phyloP scores from a whole-genome alignment of 2,113 vertebrate species.

The Perca flavescens region DNA sequence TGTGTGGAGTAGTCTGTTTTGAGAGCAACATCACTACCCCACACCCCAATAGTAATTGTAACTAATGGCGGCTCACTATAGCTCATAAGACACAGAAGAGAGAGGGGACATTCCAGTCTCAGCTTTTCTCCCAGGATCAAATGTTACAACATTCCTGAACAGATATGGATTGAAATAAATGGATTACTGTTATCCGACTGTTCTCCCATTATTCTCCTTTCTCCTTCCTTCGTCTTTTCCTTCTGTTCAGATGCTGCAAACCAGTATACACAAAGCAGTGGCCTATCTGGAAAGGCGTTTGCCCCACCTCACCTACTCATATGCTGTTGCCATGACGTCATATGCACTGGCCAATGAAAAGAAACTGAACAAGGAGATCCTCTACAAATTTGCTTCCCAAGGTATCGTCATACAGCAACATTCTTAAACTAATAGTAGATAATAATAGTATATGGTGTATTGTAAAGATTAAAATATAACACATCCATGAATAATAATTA shows the following conservation, averaged over 20 bases:
- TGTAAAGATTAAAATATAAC: no score
- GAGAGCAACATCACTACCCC: no score
- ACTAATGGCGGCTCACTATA: no score
- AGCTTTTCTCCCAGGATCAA: neutral
- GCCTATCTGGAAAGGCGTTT: conserved; percentile 79
- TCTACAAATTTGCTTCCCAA: conserved; percentile 76
- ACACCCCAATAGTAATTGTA: no score
- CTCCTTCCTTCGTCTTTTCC: neutral
- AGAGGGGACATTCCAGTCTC: neutral
- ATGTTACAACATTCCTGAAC: no score
- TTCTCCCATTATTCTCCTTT: neutral
- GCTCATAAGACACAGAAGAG: no score
- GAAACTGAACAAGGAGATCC: conserved; percentile 58
- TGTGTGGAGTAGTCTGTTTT: no score
- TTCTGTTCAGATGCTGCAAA: conserved; percentile 75
- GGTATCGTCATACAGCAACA: conserved; percentile 66
- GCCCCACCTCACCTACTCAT: conserved; percentile 78
- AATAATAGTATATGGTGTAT: no score
- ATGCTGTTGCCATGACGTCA: conserved; percentile 87
- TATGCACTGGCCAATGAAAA: conserved; percentile 85
- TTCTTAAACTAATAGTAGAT: neutral
- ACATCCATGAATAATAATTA: no score
- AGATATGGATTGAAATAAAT: no score
- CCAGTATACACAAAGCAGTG: conserved; percentile 79
- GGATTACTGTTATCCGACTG: neutral